Percentiles rank a stretch among this genome's conserved stretches.
Conservation (phyloP, 2,888 invertebrate genomes). For the Drosophila anceps region DNA sequence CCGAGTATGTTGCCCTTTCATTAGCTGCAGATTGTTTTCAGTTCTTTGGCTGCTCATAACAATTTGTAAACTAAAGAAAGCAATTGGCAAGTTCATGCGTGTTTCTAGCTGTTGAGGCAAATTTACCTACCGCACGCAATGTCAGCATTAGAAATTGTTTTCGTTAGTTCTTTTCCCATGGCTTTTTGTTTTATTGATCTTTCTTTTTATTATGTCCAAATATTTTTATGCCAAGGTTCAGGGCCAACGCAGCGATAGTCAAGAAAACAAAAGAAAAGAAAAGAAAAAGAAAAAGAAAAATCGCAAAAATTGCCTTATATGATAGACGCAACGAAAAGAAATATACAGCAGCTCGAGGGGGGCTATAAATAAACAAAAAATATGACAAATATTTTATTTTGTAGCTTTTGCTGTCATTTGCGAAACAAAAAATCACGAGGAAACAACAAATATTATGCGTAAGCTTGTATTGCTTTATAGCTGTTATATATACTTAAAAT, state of each 20-base stretch:
- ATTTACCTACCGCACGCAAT: slow-evolving; percentile 60
- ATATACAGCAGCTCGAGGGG: slow-evolving; percentile 38
- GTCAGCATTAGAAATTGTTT: slow-evolving; percentile 42
- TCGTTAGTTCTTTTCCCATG: slow-evolving; percentile 10
- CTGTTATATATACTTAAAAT: neutral
- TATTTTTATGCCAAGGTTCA: slow-evolving; percentile 57
- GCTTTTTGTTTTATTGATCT: slow-evolving; percentile 65
- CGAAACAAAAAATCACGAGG: slow-evolving; percentile 23
- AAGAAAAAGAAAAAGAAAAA: slow-evolving; percentile 19
- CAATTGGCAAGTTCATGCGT: slow-evolving; percentile 16
- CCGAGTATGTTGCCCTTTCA: neutral
- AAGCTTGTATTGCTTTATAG: slow-evolving; percentile 5
- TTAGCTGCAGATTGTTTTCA: slow-evolving; percentile 1
- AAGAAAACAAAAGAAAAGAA: slow-evolving; percentile 13
- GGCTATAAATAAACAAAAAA: slow-evolving; percentile 64
- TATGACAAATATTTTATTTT: slow-evolving; percentile 59
- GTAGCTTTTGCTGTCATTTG: slow-evolving; percentile 43
- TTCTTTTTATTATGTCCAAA: slow-evolving; percentile 41
- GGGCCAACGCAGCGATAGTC: slow-evolving; percentile 38
- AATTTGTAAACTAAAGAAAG: slow-evolving; percentile 25
- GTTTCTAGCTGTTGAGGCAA: slow-evolving; percentile 21
- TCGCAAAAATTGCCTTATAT: slow-evolving; percentile 41
- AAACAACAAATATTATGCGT: slow-evolving; percentile 16
- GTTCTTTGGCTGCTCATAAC: slow-evolving; percentile 27
- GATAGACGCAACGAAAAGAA: slow-evolving; percentile 9